Evolutionary conservation across 1,140 invertebrate genomes (phyloP), one percentile per base, ranked within the genome.

Genomic region (Drosophila carrolli): DNA sequence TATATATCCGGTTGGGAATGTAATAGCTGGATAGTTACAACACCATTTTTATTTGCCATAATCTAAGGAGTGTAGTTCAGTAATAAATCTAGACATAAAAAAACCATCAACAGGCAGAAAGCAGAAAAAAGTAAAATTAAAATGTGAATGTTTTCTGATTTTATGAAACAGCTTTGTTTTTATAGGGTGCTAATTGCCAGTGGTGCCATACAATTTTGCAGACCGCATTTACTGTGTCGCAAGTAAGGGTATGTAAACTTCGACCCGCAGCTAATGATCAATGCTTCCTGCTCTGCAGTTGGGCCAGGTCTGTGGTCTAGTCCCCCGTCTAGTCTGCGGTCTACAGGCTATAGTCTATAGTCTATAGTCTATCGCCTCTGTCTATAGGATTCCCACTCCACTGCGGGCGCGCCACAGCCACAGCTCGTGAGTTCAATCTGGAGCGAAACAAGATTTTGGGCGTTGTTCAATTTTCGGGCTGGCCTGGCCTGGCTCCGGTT

Each of bases 401-500:
- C 50, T 38, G 56, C 65, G 57, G 62, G 59, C 78, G 78, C 71
- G 55, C 62, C 72, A 40, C 35, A 71, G 81, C 65, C 62, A 47
- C 37, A 78, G 86, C 70, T 86, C 83, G 83, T 88, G 83, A 88
- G 83, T 80, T 89, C 80, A 83, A 67, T 89, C 65, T 77, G 50
- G 51, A 74, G 75, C 65, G 70, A 89, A 88, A 88, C 83, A 89
- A 88, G 83, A 88, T 88, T 88, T 88, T 88, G 83, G 83, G 83
- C 83, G 83, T 88, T 88, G 83, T 88, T 88, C 79, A 88, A 79
- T 86, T 88, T 76, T 86, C 78, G 59, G 82, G 65, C 75, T 88
- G 75, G 57, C 78, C 78, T 60, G 48, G 74, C 70, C 78, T 60
- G 48, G 74, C 70, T 82, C 54, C 70, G 65, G 65, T 53, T 68